Evolutionary conservation across 2,888 invertebrate genomes (phyloP).

Genomic region (Platycnemis pennipes): DNA sequence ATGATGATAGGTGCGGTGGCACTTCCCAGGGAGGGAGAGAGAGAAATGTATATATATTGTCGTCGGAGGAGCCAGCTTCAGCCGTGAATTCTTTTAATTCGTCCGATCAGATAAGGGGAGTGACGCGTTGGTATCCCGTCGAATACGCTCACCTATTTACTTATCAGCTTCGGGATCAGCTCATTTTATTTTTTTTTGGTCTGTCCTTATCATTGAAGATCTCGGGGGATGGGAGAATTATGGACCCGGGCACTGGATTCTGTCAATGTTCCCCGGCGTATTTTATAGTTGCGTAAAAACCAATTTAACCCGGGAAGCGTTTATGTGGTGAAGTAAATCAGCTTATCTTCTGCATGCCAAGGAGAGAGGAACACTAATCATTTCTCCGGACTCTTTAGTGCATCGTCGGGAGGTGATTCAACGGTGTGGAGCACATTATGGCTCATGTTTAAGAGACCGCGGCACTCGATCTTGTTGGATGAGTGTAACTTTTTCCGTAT

Average conservation of each 20-base stretch:
- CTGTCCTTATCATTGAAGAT: neutral
- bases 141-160: constrained; percentile 32
- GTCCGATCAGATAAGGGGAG: neutral
- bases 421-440: neutral
- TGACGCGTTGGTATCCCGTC: constrained; percentile 4
- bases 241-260: neutral
- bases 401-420: neutral
- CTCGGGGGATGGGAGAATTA: neutral
- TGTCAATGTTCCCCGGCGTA: neutral
- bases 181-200: constrained; percentile 14
- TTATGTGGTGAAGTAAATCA: neutral
- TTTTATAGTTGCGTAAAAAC: neutral
- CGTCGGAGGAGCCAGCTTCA: neutral
- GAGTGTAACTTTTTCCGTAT: neutral
- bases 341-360: neutral
- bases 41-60: neutral
- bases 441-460: neutral
- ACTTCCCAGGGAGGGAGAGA: neutral
- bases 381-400: neutral
- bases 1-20: constrained; percentile 8
- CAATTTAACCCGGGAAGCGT: neutral
- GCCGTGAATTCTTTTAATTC: constrained; percentile 39
- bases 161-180: neutral
- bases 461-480: neutral
- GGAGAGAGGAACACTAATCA: neutral